Evolutionary conservation across 92 coral and sea anemone species (phyloP), one percentile per base, ranked within the genome.

Genomic region (Phenganax subtilis): DNA sequence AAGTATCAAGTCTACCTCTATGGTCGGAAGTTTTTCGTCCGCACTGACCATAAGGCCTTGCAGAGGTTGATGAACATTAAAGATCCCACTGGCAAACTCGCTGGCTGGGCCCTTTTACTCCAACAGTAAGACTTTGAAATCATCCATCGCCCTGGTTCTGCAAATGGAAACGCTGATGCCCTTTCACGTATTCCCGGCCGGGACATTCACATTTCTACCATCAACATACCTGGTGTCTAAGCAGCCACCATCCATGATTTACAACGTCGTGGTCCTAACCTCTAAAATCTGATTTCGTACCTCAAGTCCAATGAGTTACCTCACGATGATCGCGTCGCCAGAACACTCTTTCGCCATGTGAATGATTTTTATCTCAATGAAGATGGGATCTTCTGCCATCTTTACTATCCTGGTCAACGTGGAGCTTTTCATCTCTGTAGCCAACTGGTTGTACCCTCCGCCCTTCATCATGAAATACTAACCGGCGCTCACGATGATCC

Each of bases 251-350:
- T 88, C 8, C 10, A 54, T 9, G 83, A 80, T 0, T 58, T 61
- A 6, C 90, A 85, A 29, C 72, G 85, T 10, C 84, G 85, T 1
- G 90, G 85, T 28, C 85, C 73, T 6, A 55, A 72, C 0, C 29
- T 75, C 55, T 8, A 29, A 0, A 52, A 51, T 8, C 62, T 88
- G 0, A 85, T 88, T 47, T 51, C 20, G 0, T 88, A 80, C 55
- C 64, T 88, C 8, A 86, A 88, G 62, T 64, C 58, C 30, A 57
- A 84, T 14, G 12, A 28, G 4, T 53, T 87, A 0, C 88, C 90
- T 8, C 17, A 37, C 0, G 82, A 80, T 17, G 81, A 87, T 16
- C 51, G 6, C 28, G 29, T 15, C 1, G 88, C 90, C 0, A 56
- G 87, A 54, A 75, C 64, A 4, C 28, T 87, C 3, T 64, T 87